Base-by-base conservation (phyloP, 2,797 vertebrate genomes). In the Neosilurus mollespiculum region DNA sequence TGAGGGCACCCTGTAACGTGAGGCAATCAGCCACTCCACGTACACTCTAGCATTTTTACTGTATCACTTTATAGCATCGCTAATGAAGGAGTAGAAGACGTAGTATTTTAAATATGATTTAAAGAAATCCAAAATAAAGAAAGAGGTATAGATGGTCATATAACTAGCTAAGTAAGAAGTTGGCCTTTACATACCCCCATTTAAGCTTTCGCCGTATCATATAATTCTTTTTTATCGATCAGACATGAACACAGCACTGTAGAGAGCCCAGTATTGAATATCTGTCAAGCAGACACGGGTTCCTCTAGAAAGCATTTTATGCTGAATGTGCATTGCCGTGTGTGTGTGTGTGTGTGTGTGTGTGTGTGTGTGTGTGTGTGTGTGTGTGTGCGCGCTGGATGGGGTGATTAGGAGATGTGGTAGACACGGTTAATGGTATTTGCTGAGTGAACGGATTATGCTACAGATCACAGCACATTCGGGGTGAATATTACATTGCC, bases 401-500 rank as follows among this genome's bases (percentile, higher is more conserved):
- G 24, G 22, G 54, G 72, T 64, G 85, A 30, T 30, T 56, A 7
- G 4, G 53, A 56, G 72, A 34, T 34, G 22, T 26, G 73, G 73
- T 59, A 51, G 30, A 77, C 66, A 83, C 78, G 81, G 84, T 84
- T 85, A 83, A 87, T 69, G 53, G 81, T n/a, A 83, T 78, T 76
- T 82, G 69, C 75, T 43, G 83, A 84, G 83, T 84, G 83, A 76
- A 84, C 81, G 62, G 64, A 84, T 87, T 82, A 79, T 70, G 59
- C 85, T 15, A 54, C 76, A 65, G 80, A 79, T 72, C 67, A 65
- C 71, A 22, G 67, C 62, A 67, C 61, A 70, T 86, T 84, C 81
- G 49, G 76, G 83, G 37, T 75, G 85, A 88, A 87, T 71, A 80
- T 78, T 76, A 81, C 81, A 90, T 76, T 66, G 53, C 72, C 53